Conservation (phyloP, 1,140 invertebrate genomes). For the Nephila pilipes region DNA sequence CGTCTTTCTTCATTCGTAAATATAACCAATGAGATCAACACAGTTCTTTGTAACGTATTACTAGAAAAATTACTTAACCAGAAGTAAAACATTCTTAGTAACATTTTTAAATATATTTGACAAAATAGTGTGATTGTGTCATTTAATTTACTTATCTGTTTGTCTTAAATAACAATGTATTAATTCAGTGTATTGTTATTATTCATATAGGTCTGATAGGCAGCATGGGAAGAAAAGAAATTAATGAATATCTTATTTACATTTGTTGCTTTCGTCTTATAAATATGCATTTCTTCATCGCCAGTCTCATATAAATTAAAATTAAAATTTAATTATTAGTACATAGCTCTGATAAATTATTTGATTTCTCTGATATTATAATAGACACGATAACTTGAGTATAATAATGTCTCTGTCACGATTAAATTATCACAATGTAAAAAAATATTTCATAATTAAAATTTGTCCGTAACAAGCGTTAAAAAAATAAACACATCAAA, state of each 20-base stretch:
- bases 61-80: slow-evolving; percentile 40
- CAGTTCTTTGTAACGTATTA: not conserved
- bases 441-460: not conserved
- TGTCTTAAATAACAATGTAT: not conserved
- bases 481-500: too few species aligned
- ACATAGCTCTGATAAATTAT: not conserved
- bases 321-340: not conserved
- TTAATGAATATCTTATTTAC: not conserved
- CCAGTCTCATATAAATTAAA: not conserved
- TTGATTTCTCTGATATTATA: not conserved
- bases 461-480: not conserved
- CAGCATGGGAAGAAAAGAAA: too few species aligned
- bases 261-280: not conserved
- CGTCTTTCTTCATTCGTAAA: slow-evolving; percentile 22
- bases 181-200: not conserved
- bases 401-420: not conserved
- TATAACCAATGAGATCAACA: not conserved
- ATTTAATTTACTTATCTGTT: not conserved
- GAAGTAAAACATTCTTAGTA: slow-evolving; percentile 5
- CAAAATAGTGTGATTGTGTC: not conserved
- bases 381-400: too few species aligned
- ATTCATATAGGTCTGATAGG: too few species aligned
- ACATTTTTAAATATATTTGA: not conserved
- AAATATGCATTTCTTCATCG: slow-evolving; percentile 1
- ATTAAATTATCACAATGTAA: not conserved